These are phyloP conservation scores for Himalopsyche tibetana DNA, from an alignment of 2,888 invertebrate genomes.

Conservation along the genomic window DNA sequence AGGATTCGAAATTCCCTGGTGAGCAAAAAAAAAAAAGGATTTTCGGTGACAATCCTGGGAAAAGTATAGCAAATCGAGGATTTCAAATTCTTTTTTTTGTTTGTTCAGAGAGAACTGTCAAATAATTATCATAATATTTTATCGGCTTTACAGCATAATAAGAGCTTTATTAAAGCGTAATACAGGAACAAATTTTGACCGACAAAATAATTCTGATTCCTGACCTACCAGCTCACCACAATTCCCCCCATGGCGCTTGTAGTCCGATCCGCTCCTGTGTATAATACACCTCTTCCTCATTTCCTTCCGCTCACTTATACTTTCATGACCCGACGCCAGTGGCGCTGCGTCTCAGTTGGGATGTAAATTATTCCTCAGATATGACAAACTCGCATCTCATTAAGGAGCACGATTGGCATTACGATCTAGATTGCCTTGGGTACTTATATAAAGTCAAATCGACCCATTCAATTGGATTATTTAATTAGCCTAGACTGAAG, in stretches of 20 bases:
- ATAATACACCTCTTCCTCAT: conserved; percentile 19
- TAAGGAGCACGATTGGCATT: conserved; percentile 12
- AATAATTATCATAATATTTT: too few species aligned
- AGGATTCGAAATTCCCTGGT: too few species aligned
- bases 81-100: too few species aligned
- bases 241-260: not conserved
- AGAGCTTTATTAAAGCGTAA: too few species aligned
- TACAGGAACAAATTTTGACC: too few species aligned
- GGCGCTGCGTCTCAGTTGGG: conserved; percentile 31
- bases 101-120: too few species aligned
- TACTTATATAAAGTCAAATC: conserved; percentile 28
- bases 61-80: too few species aligned
- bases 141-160: too few species aligned
- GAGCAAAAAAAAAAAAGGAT: too few species aligned
- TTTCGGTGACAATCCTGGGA: too few species aligned
- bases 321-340: conserved; percentile 39
- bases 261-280: conserved; percentile 1
- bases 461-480: conserved; percentile 38
- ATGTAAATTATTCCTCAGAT: conserved; percentile 53
- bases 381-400: conserved; percentile 52
- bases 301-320: conserved; percentile 39
- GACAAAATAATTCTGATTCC: too few species aligned
- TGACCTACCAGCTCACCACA: too few species aligned
- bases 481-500: conserved; percentile 18
- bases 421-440: not conserved